phyloP scores from a whole-genome alignment of 2,797 vertebrate genomes.

The Myotis myotis region DNA sequence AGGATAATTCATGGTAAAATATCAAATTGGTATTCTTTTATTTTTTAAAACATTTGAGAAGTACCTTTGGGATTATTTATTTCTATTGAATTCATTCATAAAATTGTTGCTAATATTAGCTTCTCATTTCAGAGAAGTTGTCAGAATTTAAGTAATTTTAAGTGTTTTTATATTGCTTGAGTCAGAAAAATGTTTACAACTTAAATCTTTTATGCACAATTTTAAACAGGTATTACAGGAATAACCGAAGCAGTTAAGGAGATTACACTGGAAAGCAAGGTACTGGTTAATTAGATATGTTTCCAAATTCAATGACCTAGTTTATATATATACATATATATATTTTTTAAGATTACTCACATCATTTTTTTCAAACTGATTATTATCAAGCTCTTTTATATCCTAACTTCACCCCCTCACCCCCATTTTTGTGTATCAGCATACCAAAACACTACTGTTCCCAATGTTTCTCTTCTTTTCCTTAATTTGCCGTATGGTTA shows the following conservation, averaged over 20 bases:
- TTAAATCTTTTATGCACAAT: constrained; percentile 68
- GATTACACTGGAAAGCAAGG: constrained; percentile 98
- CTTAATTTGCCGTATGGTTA: background rate
- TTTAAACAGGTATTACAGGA: constrained; percentile 87
- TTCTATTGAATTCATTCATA: constrained; percentile 35
- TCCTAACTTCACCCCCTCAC: background rate
- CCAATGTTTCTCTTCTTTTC: background rate
- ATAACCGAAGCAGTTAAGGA: constrained; percentile 93
- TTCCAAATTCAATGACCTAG: constrained; percentile 26
- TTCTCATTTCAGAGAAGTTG: constrained; percentile 16
- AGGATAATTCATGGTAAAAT: constrained; percentile 37
- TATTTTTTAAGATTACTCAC: background rate
- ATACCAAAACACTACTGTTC: background rate
- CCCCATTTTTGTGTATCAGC: background rate
- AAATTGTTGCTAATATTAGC: background rate
- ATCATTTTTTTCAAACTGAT: background rate
- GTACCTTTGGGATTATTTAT: background rate
- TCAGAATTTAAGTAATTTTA: constrained; percentile 49
- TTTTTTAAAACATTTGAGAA: background rate
- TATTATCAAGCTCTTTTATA: constrained; percentile 28
- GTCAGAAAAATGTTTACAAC: background rate
- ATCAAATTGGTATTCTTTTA: background rate
- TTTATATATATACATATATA: background rate
- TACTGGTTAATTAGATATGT: constrained; percentile 77
- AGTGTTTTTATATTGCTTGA: constrained; percentile 30